Evolutionary conservation across 2,797 vertebrate species (phyloP).

Genomic region (Sebastes wilsoni): DNA sequence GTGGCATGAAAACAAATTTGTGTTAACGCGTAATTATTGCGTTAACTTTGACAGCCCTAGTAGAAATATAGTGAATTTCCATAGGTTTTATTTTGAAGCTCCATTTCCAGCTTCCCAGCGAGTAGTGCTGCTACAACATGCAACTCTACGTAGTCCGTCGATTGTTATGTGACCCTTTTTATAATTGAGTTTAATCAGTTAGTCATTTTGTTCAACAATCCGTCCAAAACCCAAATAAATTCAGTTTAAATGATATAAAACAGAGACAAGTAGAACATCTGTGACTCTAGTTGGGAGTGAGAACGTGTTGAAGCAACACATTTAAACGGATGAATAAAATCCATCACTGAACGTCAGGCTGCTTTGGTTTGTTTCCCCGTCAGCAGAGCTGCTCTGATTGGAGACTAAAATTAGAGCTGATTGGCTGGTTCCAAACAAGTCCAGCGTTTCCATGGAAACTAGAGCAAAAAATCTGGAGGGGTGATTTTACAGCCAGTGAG

Average conservation of each 20-base stretch:
- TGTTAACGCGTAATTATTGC: too few relatives aligned
- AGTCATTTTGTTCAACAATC: too few relatives aligned
- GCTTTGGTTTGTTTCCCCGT: neutral
- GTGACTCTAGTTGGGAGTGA: too few relatives aligned
- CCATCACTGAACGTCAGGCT: neutral
- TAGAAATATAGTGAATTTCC: neutral
- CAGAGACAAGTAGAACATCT: too few relatives aligned
- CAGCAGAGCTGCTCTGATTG: neutral
- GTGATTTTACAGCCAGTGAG: neutral
- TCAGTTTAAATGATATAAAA: neutral
- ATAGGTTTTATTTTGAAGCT: neutral
- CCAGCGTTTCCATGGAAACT: slow-evolving; percentile 20
- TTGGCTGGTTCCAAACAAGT: neutral
- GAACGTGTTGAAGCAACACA: too few relatives aligned
- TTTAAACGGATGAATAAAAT: neutral
- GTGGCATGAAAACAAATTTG: too few relatives aligned
- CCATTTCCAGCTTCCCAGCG: neutral
- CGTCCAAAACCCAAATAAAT: too few relatives aligned
- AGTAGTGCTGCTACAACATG: too few relatives aligned
- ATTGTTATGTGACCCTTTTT: too few relatives aligned
- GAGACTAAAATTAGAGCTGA: neutral
- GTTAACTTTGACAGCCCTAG: too few relatives aligned
- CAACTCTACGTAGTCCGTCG: too few relatives aligned
- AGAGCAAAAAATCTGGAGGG: neutral
- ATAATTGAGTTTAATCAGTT: too few relatives aligned